Evolutionary conservation across 2,797 vertebrate species (phyloP).

Genomic region (Danio jaintianensis): DNA sequence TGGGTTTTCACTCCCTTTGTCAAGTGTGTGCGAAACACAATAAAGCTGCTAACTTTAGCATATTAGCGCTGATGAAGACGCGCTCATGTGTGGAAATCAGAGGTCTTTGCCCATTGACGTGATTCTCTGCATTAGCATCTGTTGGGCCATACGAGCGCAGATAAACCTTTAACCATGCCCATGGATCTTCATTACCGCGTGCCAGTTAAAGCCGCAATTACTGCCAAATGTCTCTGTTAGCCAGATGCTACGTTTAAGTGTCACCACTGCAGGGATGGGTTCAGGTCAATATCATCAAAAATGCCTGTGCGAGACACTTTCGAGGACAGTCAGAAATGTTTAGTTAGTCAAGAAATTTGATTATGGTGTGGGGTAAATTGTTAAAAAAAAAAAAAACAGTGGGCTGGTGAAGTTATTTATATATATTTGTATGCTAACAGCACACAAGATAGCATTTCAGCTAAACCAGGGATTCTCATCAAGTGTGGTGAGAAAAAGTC

Average conservation of each 20-base stretch:
- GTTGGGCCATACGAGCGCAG: constrained; percentile 76
- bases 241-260: constrained; percentile 57
- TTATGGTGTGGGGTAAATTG: too few species aligned
- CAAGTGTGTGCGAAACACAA: neutral
- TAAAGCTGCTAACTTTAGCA: constrained; percentile 39
- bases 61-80: constrained; percentile 55
- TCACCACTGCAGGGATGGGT: constrained; percentile 41
- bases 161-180: constrained; percentile 74
- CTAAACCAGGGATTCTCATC: neutral
- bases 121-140: constrained; percentile 78
- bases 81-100: constrained; percentile 54
- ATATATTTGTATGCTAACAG: too few species aligned
- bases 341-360: neutral
- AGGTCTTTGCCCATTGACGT: constrained; percentile 55
- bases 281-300: constrained; percentile 49
- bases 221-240: constrained; percentile 71
- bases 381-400: neutral
- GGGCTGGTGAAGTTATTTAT: neutral
- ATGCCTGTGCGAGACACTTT: constrained; percentile 24
- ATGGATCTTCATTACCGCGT: constrained; percentile 83
- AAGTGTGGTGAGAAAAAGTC: neutral
- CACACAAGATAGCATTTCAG: neutral
- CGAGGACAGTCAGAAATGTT: constrained; percentile 12
- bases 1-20: constrained; percentile 10
- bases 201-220: constrained; percentile 73